Evolutionary conservation across 1,140 invertebrate species (phyloP).

Genomic region (Danaus melanippus): DNA sequence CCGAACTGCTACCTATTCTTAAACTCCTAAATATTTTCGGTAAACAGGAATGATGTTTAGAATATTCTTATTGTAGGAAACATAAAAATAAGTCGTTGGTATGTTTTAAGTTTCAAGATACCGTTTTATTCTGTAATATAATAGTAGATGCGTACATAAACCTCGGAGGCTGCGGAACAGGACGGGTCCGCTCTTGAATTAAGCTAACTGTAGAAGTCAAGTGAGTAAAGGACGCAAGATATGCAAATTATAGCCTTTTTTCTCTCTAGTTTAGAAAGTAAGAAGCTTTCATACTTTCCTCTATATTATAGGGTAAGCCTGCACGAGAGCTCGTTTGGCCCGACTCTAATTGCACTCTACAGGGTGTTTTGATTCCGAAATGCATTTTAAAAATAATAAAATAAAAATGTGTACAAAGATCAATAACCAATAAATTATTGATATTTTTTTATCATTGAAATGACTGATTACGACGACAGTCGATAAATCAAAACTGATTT

Average conservation of each 20-base stretch:
- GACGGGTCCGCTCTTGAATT: no score
- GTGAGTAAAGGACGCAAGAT: conserved; percentile 5
- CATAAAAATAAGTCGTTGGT: no score
- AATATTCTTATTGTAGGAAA: no score
- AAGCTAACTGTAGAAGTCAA: no score
- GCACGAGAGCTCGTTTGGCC: conserved; percentile 20
- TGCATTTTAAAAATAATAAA: conserved; percentile 13
- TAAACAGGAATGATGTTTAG: no score
- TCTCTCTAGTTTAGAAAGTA: conserved; percentile 30
- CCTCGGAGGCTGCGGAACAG: no score
- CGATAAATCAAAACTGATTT: no score
- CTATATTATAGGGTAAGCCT: conserved; percentile 26
- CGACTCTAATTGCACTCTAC: conserved; percentile 20
- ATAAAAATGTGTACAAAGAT: conserved; percentile 4
- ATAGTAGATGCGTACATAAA: no score
- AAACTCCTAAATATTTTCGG: no score
- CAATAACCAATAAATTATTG: conserved; percentile 9
- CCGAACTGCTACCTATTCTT: no score
- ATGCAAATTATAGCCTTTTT: conserved; percentile 23
- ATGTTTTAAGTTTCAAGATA: no score
- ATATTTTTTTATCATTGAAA: conserved; percentile 8
- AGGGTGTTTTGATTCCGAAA: conserved; percentile 4
- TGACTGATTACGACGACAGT: background rate
- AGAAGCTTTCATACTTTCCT: conserved; percentile 31
- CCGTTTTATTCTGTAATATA: no score